A percentile compares a stretch with the other conserved stretches of the same genome.
Conservation (phyloP, 2,888 invertebrate genomes). For the Drosophila borealis region DNA sequence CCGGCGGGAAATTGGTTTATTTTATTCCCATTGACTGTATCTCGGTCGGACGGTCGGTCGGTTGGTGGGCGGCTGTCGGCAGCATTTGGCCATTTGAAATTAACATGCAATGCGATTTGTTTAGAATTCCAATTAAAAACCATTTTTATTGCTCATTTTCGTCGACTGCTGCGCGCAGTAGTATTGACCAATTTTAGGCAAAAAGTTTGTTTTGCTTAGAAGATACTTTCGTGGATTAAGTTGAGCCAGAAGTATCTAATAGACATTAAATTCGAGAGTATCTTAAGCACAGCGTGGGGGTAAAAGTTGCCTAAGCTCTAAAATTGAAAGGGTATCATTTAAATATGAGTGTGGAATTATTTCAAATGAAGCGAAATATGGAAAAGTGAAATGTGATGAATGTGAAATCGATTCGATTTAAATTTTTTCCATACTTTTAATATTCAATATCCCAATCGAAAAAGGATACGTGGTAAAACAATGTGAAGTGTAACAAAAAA, state of each 20-base stretch:
- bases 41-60: constrained; percentile 1
- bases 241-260: not conserved
- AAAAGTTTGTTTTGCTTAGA: not conserved
- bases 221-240: not conserved
- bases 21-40: constrained; percentile 68
- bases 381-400: not conserved
- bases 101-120: constrained; percentile 76
- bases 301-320: not conserved
- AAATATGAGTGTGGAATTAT: not conserved
- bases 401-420: not conserved
- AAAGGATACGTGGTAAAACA: not conserved
- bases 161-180: not conserved
- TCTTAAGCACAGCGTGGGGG: not conserved
- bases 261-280: not conserved
- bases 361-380: too few species aligned
- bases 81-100: constrained; percentile 65
- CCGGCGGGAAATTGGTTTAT: constrained; percentile 76
- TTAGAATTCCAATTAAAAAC: constrained; percentile 68
- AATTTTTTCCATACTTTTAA: too few species aligned
- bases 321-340: not conserved
- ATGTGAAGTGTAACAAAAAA: not conserved
- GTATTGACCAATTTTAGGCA: not conserved
- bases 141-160: constrained; percentile 55
- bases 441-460: not conserved
- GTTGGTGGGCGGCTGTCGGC: constrained; percentile 15